These are phyloP conservation scores for Orthonyx spaldingii DNA, from an alignment of 2,113 vertebrate genomes.

Conservation along the genomic window DNA sequence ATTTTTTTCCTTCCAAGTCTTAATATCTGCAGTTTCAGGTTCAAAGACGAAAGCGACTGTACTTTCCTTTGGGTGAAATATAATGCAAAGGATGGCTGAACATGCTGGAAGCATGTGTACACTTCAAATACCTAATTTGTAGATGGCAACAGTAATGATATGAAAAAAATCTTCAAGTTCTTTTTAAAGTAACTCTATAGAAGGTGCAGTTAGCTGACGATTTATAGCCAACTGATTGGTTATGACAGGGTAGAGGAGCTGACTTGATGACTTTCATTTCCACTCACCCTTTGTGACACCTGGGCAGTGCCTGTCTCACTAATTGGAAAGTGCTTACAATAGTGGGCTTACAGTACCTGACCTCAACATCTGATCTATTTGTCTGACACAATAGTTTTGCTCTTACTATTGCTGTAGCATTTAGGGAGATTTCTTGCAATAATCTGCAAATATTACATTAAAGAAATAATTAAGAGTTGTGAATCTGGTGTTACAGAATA, in stretches of 20 bases:
- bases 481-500: background rate
- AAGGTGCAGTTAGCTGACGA: background rate
- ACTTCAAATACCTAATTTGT: background rate
- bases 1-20: background rate
- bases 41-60: background rate
- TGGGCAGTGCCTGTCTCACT: background rate
- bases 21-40: background rate
- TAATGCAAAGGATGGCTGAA: background rate
- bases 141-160: background rate
- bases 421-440: background rate
- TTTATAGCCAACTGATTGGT: background rate
- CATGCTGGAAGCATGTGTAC: background rate
- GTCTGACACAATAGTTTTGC: background rate
- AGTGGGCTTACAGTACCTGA: background rate
- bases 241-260: background rate
- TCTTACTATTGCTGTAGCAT: background rate
- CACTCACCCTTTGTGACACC: background rate
- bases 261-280: background rate
- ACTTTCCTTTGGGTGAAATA: background rate
- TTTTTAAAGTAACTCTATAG: background rate
- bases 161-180: background rate
- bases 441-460: background rate
- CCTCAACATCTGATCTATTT: background rate
- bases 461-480: background rate
- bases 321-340: background rate